These are phyloP conservation scores for Siniperca scherzeri DNA, from an alignment of 2,797 vertebrate genomes.

Conservation along the genomic window DNA sequence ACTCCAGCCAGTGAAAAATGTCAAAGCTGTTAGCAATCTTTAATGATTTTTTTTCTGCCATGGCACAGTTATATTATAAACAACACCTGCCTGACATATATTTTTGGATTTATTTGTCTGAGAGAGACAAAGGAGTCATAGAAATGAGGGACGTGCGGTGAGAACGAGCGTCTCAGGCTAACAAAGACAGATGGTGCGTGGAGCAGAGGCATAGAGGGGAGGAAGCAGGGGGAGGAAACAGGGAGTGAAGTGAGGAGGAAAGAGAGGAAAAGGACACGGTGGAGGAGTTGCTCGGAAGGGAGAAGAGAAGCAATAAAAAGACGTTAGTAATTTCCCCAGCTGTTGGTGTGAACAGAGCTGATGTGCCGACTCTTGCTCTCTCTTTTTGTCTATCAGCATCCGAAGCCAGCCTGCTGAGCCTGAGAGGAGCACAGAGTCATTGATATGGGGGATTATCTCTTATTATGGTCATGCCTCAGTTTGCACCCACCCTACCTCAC, in stretches of 20 bases:
- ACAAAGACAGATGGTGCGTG: slow-evolving; percentile 71
- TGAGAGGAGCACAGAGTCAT: slow-evolving; percentile 67
- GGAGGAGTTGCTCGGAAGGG: slow-evolving; percentile 46
- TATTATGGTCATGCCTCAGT: slow-evolving; percentile 76
- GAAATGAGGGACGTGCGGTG: slow-evolving; percentile 31
- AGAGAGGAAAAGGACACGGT: slow-evolving; percentile 31
- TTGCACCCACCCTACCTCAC: slow-evolving; percentile 52
- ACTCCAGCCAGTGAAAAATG: slow-evolving; percentile 34
- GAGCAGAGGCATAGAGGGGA: slow-evolving; percentile 40
- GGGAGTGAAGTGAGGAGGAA: slow-evolving; percentile 12
- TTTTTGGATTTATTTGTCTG: slow-evolving; percentile 59
- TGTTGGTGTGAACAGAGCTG: slow-evolving; percentile 65
- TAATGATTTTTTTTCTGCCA: slow-evolving; percentile 42
- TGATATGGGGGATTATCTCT: slow-evolving; percentile 81
- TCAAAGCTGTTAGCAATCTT: slow-evolving; percentile 51
- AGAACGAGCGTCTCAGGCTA: slow-evolving; percentile 51
- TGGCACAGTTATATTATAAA: slow-evolving; percentile 54
- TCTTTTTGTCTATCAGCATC: slow-evolving; percentile 73
- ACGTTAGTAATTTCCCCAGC: slow-evolving; percentile 73
- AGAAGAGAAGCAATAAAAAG: slow-evolving; percentile 57
- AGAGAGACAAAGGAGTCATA: slow-evolving; percentile 48
- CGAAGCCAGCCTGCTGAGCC: slow-evolving; percentile 57
- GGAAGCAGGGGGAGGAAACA: slow-evolving; percentile 40
- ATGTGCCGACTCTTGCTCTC: slow-evolving; percentile 46
- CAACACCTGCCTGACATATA: slow-evolving; percentile 68